Percentiles rank a stretch among this genome's conserved stretches.
Evolutionary conservation across 2,113 vertebrate genomes (phyloP).

Genomic region (Halichoeres trimaculatus): DNA sequence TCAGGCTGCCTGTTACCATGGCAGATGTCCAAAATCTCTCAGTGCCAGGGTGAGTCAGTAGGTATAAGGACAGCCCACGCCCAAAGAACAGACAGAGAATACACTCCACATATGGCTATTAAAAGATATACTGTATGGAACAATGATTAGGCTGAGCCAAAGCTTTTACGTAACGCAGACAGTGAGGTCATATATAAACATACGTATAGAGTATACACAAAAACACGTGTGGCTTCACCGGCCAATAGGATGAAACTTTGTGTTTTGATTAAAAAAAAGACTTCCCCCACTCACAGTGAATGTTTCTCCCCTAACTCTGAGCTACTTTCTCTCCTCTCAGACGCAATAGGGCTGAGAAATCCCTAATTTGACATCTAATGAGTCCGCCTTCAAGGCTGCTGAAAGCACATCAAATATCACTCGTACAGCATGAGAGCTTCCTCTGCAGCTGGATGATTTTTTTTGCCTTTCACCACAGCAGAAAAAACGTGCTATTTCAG

Average conservation of each 20-base stretch:
- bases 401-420: slow-evolving; percentile 56
- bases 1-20: slow-evolving; percentile 64
- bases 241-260: slow-evolving; percentile 31
- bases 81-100: slow-evolving; percentile 41
- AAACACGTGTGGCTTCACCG: slow-evolving; percentile 39
- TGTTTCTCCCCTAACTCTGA: slow-evolving; percentile 24
- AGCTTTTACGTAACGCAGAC: slow-evolving; percentile 42
- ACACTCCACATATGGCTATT: slow-evolving; percentile 29
- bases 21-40: slow-evolving; percentile 63
- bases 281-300: slow-evolving; percentile 30
- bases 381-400: slow-evolving; percentile 62
- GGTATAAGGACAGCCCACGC: slow-evolving; percentile 54
- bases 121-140: slow-evolving; percentile 46
- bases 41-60: slow-evolving; percentile 62
- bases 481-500: slow-evolving; percentile 27
- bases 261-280: slow-evolving; percentile 43
- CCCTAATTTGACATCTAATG: slow-evolving; percentile 57
- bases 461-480: slow-evolving; percentile 14
- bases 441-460: neutral
- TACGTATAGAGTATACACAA: neutral
- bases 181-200: slow-evolving; percentile 37
- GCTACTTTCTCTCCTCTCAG: slow-evolving; percentile 42
- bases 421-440: slow-evolving; percentile 40
- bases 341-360: slow-evolving; percentile 36
- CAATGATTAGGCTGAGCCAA: slow-evolving; percentile 24